Evolutionary conservation across 2,888 invertebrate species (phyloP), one percentile per base, ranked within the genome.

Genomic region (Lycaena phlaeas): DNA sequence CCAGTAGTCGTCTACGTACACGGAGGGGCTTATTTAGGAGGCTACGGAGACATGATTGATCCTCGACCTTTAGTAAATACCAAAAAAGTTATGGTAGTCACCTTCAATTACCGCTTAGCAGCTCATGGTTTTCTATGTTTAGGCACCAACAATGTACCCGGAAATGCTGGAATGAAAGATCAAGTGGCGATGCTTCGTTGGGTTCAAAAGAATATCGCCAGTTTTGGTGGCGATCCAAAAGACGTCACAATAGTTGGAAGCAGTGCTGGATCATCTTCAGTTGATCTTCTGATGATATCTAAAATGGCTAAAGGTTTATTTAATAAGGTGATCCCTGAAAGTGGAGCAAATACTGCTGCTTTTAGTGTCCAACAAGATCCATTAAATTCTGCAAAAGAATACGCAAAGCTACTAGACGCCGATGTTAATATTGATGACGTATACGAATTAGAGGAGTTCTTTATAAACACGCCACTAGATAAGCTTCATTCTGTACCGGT

Each of bases 1-100:
- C 69, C 81, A 1, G 81, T 81, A 1, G 46, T 78, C 36, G 68
- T 81, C 7, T 54, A 61, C 29, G 54, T 82, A 1, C 82, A 82
- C 37, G 79, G 79, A 14, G 81, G 82, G 3, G 73, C 62, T 2
- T 78, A 66, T 41, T 59, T 69, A 50, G 34, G 56, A 1, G 77
- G 74, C 3, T 54, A 44, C 22, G 70, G 74, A 1, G 53, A 64
- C 38, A 43, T 37, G 5, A 14, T 26, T 3, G 18, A 18, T 15
- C 2, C 52, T 0, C 46, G 51, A 3, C 52, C 46, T 4, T 61
- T 61, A 38, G 44, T 68, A 3, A 51, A 51, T 2, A 46, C 46
- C 0, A 53, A 61, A 12, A 43, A 65, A 48, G 41, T 69, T 0
- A 58, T 71, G 29, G 45, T 48, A 2, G 61, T 70, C 1, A 59